Evolutionary conservation across 2,113 vertebrate species (phyloP), one percentile per base, ranked within the genome.

Genomic region (Lucifuga dentata): DNA sequence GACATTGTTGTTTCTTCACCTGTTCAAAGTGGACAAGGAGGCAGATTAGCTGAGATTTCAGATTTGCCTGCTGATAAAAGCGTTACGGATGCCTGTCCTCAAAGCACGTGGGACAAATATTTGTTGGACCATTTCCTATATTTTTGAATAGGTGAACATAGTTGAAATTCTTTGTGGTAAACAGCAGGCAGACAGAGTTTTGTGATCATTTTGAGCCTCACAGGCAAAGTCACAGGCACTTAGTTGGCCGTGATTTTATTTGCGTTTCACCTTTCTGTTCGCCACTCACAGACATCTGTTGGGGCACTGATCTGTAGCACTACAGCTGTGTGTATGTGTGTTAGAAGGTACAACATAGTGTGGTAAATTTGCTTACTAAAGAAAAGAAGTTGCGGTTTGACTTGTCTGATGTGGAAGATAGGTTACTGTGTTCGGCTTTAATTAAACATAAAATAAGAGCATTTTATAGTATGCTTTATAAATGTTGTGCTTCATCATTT

Each of bases 151-250:
- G 39, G 61, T 10, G 68, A 50, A 49, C 70, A 82, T 80, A 58
- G 55, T 63, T 63, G 40, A 40, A 57, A 85, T 86, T 86, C 76
- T 74, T 75, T 70, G 76, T 41, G 61, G 67, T n/a, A 16, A 65
- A 46, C 41, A 46, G 44, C 59, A 76, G 70, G 67, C 77, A 59
- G 63, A 62, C 13, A 12, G 32, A 69, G 58, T 62, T 77, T 64
- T 23, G 60, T 32, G 36, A 17, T 11, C 50, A 55, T 60, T 21
- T 64, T 12, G 15, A 29, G 53, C 1, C 76, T 51, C 76, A 23
- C 52, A 3, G 23, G 15, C 36, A 10, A 24, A 17, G 13, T 50
- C 32, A 36, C 16, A 8, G 21, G 58, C n/a, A n/a, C n/a, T n/a
- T n/a, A n/a, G n/a, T n/a, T n/a, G n/a, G n/a, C n/a, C n/a, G n/a